Evolutionary conservation across 2,797 vertebrate genomes (phyloP).

Genomic region (Poeciliopsis turneri): DNA sequence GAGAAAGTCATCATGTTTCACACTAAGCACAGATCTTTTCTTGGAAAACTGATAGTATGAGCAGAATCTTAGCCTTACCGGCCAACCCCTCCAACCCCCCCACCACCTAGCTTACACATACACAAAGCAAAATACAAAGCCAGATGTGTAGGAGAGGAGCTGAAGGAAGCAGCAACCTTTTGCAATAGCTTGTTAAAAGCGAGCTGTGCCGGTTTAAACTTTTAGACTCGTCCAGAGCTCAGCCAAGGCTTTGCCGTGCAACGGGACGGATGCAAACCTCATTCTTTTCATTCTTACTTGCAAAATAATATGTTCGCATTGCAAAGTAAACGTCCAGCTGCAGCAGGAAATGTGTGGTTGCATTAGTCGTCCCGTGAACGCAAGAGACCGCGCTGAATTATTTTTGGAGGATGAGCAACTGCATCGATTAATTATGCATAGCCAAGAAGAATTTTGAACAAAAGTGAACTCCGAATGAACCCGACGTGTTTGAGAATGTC

Average conservation of each 20-base stretch:
- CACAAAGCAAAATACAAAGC: slow-evolving; percentile 46
- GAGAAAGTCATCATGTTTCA: slow-evolving; percentile 54
- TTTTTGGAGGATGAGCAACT: slow-evolving; percentile 2
- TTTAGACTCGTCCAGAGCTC: slow-evolving; percentile 7
- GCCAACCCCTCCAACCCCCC: slow-evolving; percentile 21
- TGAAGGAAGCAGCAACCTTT: slow-evolving; percentile 9
- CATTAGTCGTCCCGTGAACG: slow-evolving; percentile 11
- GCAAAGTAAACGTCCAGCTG: background rate
- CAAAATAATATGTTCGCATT: background rate
- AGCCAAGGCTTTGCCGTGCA: background rate
- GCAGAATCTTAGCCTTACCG: slow-evolving; percentile 38
- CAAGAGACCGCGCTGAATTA: background rate
- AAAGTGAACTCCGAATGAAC: slow-evolving; percentile 11
- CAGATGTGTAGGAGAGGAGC: slow-evolving; percentile 48
- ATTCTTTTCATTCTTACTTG: background rate
- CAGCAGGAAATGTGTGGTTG: background rate
- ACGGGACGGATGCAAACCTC: no score
- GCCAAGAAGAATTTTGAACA: background rate
- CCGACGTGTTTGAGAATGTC: background rate
- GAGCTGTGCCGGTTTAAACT: background rate
- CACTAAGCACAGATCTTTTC: slow-evolving; percentile 55
- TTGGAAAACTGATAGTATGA: slow-evolving; percentile 64
- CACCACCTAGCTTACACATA: slow-evolving; percentile 27
- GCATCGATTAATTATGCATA: slow-evolving; percentile 17
- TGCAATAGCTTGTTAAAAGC: slow-evolving; percentile 27